Percentiles rank a stretch among this genome's conserved stretches.
phyloP scores from a whole-genome alignment of 2,888 invertebrate species.

The Abscondita cerata region DNA sequence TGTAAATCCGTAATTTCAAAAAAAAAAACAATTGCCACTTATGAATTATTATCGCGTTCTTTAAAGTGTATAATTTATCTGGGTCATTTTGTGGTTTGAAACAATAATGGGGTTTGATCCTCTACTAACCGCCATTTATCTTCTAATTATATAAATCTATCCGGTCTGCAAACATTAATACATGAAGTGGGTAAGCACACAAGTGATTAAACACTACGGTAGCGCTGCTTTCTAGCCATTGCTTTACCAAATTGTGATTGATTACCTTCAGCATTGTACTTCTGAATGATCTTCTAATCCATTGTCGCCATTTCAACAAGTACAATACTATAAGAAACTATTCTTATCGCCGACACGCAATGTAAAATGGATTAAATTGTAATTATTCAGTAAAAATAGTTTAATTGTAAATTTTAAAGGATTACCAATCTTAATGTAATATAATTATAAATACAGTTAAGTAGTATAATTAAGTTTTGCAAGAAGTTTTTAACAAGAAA shows the following conservation, averaged over 20 bases:
- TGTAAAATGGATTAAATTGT: too few relatives aligned
- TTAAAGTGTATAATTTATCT: constrained; percentile 13
- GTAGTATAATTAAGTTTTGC: too few relatives aligned
- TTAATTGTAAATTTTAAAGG: too few relatives aligned
- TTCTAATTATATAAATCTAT: constrained; percentile 20
- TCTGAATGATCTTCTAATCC: too few relatives aligned
- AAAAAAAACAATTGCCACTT: background rate
- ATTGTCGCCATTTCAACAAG: too few relatives aligned
- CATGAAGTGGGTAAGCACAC: background rate
- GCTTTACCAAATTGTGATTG: constrained; percentile 7
- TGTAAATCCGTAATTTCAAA: background rate
- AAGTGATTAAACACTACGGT: background rate
- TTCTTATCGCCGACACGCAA: too few relatives aligned
- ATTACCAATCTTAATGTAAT: too few relatives aligned
- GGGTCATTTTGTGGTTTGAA: constrained; percentile 14
- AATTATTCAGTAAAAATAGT: too few relatives aligned
- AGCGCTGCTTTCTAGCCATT: background rate
- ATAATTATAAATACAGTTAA: too few relatives aligned
- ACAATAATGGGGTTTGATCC: constrained; percentile 21
- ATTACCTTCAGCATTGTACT: background rate
- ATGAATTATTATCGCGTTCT: background rate
- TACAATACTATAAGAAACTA: too few relatives aligned
- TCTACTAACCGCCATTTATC: constrained; percentile 15
- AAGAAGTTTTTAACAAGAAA: too few relatives aligned
- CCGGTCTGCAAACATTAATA: constrained; percentile 16